phyloP scores from a whole-genome alignment of 1,140 invertebrate species.

The Tetramorium simillimum region DNA sequence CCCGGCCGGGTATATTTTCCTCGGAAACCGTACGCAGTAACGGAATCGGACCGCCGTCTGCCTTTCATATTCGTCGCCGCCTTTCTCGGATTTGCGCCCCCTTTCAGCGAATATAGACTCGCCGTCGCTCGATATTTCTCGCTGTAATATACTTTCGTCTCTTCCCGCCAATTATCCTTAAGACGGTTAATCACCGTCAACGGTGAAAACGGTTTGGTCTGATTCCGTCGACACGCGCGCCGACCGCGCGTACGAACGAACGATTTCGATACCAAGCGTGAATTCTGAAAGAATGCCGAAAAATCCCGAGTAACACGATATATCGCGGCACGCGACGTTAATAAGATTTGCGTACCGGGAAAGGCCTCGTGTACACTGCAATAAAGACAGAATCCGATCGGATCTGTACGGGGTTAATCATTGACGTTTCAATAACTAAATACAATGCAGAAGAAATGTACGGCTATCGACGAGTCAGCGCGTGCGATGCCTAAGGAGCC shows the following conservation, averaged over 20 bases:
- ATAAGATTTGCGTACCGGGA: background rate
- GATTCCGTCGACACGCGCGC: background rate
- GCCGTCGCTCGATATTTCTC: constrained; percentile 10
- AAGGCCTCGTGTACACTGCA: no score
- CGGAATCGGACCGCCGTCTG: background rate
- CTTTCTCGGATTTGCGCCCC: constrained; percentile 7
- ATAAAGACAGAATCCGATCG: background rate
- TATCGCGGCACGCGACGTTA: background rate
- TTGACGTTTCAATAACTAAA: constrained; percentile 21
- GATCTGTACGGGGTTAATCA: constrained; percentile 17
- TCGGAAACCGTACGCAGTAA: constrained; percentile 14
- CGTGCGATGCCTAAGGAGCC: background rate
- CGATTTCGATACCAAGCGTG: background rate
- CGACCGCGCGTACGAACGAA: background rate
- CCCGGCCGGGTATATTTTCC: background rate
- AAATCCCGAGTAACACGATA: background rate
- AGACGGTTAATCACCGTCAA: constrained; percentile 12
- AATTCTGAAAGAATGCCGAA: background rate
- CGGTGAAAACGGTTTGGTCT: constrained; percentile 14
- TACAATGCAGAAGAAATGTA: background rate
- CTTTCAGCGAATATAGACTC: background rate
- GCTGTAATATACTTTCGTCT: background rate
- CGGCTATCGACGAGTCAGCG: constrained; percentile 10
- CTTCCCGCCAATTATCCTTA: background rate
- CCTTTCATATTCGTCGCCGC: background rate